Evolutionary conservation across 2,113 vertebrate genomes (phyloP), one percentile per base, ranked within the genome.

Genomic region (Petrocephalus microphthalmus): DNA sequence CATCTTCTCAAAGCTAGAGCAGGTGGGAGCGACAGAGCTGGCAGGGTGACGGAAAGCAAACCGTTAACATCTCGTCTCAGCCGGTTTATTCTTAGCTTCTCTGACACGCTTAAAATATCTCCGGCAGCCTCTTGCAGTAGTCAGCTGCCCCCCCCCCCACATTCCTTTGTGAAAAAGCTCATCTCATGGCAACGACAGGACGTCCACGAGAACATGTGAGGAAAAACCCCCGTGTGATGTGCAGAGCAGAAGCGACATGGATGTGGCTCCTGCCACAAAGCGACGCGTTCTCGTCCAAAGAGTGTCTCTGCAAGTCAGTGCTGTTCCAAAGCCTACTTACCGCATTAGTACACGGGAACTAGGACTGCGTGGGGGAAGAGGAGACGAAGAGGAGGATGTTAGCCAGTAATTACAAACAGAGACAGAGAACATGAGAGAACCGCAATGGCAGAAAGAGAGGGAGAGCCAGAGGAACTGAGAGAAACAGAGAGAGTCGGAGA

Each of bases 31-130:
- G 78, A 87, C 88, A 89, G 85, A 71, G 49, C 25, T 33, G 51
- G 42, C 54, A 88, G 52, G 90, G 85, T 86, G 25, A 47, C 67
- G 54, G 22, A 91, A 89, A 90, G 56, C 90, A 88, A 91, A 91
- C 90, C 91, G 93, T 93, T 94, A 93, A 94, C 93, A 90, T 91
- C 91, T 92, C 88, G 90, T 91, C 67, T n/a, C 88, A 89, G 89
- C 42, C 51, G 83, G 90, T 93, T 93, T 92, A 93, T 94, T 94
- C 88, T 92, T 91, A 93, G 93, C 91, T 89, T 90, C 88, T 89
- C 71, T 85, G 84, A 91, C 88, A 92, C 54, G 89, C 89, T 91
- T 89, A 85, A 90, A 91, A 92, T 92, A 83, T 83, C 81, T 83
- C 37, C 22, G 81, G 19, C 81, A 47, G 74, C 74, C 74, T 81